Percentiles rank a stretch among this genome's conserved stretches.
Evolutionary conservation across 2,797 vertebrate species (phyloP).

Genomic region (Yasuhikotakia modesta): DNA sequence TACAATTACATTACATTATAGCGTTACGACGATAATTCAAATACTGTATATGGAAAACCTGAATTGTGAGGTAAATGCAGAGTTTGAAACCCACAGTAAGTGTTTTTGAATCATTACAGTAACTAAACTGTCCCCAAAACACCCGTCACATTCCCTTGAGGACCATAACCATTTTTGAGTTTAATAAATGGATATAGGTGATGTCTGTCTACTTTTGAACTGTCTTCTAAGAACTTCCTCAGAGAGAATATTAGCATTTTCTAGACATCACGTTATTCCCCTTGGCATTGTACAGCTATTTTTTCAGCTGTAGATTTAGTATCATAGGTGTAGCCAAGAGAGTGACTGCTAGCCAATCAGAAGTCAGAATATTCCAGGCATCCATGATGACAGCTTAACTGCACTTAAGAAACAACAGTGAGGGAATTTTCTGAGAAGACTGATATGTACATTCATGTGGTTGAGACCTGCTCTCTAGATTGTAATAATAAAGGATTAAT

Average conservation of each 20-base stretch:
- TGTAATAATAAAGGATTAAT: conserved; percentile 2
- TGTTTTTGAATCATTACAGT: conserved; percentile 12
- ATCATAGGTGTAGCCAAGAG: conserved; percentile 72
- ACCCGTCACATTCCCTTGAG: conserved; percentile 66
- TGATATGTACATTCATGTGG: conserved; percentile 7
- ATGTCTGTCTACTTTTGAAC: conserved; percentile 80
- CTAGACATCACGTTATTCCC: conserved; percentile 70
- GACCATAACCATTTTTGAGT: conserved; percentile 78
- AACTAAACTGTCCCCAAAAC: conserved; percentile 23
- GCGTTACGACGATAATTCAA: no score
- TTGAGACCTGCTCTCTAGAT: not conserved
- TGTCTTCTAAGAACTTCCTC: conserved; percentile 74
- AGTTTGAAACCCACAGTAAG: not conserved
- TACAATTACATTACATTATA: not conserved
- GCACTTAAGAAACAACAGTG: not conserved
- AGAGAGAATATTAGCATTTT: conserved; percentile 76
- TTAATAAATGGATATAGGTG: conserved; percentile 79
- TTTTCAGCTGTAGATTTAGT: conserved; percentile 74
- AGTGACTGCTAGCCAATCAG: conserved; percentile 72
- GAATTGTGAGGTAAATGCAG: not conserved
- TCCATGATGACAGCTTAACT: conserved; percentile 45
- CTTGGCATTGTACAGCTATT: conserved; percentile 50
- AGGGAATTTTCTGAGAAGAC: not conserved
- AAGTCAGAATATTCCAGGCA: conserved; percentile 58
- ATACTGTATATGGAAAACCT: not conserved